phyloP scores from a whole-genome alignment of 2,888 invertebrate genomes.

The Artemia sinica region DNA sequence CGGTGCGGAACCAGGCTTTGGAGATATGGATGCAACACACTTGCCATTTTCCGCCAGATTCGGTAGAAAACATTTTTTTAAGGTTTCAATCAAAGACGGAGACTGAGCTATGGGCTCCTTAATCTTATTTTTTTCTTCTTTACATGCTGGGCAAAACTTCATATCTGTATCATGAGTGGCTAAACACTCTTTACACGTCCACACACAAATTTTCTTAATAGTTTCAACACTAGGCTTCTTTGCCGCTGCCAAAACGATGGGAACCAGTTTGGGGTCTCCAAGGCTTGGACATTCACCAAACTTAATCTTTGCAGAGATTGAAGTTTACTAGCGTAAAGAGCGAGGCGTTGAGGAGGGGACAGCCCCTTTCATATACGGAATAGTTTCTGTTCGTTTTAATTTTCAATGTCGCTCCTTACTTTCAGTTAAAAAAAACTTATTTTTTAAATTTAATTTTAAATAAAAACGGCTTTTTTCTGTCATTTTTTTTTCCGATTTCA shows the following conservation, averaged over 20 bases:
- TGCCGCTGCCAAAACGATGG: background rate
- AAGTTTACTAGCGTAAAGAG: too few relatives aligned
- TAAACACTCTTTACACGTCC: constrained; percentile 9
- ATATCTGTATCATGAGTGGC: background rate
- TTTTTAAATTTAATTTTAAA: too few relatives aligned
- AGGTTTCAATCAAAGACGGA: background rate
- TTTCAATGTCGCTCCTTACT: too few relatives aligned
- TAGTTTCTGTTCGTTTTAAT: too few relatives aligned
- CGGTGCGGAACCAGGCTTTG: background rate
- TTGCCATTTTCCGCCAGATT: background rate
- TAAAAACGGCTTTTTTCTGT: too few relatives aligned
- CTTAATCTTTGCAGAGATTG: too few relatives aligned
- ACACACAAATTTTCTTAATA: background rate
- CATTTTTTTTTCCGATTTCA: too few relatives aligned
- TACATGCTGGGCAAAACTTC: constrained; percentile 3
- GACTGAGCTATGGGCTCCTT: background rate
- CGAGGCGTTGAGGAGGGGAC: too few relatives aligned
- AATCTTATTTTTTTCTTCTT: background rate
- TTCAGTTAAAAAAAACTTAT: too few relatives aligned
- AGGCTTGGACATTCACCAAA: too few relatives aligned
- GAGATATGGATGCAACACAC: background rate
- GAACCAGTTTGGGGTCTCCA: too few relatives aligned
- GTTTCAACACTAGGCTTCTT: background rate
- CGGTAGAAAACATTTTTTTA: background rate
- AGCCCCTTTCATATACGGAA: too few relatives aligned